Conservation (phyloP, 2,113 vertebrate genomes). For the Oryzias melastigma region DNA sequence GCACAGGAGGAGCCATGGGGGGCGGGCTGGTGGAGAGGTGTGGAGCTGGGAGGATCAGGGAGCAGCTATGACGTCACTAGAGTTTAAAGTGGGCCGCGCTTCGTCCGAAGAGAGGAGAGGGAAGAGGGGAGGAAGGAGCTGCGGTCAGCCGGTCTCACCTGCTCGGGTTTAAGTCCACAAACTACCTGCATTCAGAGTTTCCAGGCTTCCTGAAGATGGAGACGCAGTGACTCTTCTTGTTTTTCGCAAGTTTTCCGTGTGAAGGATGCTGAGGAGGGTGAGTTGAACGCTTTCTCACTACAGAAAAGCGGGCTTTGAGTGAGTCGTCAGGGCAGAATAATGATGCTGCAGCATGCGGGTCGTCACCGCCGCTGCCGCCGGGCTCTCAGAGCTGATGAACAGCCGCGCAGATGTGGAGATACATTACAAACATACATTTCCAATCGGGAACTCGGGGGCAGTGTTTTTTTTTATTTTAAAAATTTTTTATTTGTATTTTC, state of each 20-base stretch:
- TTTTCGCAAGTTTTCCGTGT: slow-evolving; percentile 28
- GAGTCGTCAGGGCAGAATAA: slow-evolving; percentile 1
- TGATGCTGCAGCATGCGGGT: slow-evolving; percentile 28
- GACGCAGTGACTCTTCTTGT: slow-evolving; percentile 24
- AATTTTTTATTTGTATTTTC: not conserved
- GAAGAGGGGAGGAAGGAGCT: slow-evolving; percentile 29
- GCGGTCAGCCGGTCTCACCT: slow-evolving; percentile 24
- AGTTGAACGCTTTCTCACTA: slow-evolving; percentile 23
- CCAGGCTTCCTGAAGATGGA: slow-evolving; percentile 8
- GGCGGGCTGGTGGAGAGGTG: not conserved
- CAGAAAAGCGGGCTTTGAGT: slow-evolving; percentile 2
- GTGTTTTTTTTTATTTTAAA: not conserved
- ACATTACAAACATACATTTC: not conserved
- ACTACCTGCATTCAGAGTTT: slow-evolving; percentile 18
- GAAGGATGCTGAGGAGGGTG: slow-evolving; percentile 39
- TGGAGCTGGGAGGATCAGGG: not conserved
- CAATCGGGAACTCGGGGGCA: slow-evolving; percentile 40
- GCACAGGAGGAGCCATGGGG: not conserved
- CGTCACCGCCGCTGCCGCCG: not conserved
- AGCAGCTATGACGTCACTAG: slow-evolving; percentile 73
- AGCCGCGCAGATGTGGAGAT: not conserved
- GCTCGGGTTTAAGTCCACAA: slow-evolving; percentile 28
- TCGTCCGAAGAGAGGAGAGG: slow-evolving; percentile 41
- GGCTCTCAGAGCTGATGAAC: not conserved
- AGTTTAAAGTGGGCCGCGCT: slow-evolving; percentile 83